Evolutionary conservation across 2,888 invertebrate genomes (phyloP).

Genomic region (Cryptocephalus moraei): DNA sequence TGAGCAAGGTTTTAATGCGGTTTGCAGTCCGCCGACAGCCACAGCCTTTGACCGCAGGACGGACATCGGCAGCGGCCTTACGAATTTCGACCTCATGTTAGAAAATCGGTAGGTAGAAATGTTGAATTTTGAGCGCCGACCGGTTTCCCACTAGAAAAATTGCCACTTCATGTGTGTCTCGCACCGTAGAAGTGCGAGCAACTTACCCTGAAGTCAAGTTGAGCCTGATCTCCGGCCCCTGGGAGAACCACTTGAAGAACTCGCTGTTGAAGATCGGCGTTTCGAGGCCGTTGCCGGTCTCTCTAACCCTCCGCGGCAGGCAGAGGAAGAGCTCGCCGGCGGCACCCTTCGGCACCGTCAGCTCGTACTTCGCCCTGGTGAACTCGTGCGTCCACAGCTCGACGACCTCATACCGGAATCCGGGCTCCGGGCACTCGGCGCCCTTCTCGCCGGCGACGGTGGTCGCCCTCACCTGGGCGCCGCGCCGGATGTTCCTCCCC

Average conservation of each 20-base stretch:
- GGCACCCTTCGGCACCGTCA: slow-evolving; percentile 26
- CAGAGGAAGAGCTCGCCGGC: slow-evolving; percentile 31
- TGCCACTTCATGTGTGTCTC: too few relatives aligned
- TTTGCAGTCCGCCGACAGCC: too few relatives aligned
- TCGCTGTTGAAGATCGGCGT: slow-evolving; percentile 30
- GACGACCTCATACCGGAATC: slow-evolving; percentile 24
- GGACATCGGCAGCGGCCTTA: too few relatives aligned
- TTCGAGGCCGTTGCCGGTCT: slow-evolving; percentile 38
- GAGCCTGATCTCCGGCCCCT: slow-evolving; percentile 40
- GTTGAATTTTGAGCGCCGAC: neutral
- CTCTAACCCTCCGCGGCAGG: slow-evolving; percentile 23
- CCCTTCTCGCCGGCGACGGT: slow-evolving; percentile 23
- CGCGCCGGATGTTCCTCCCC: slow-evolving; percentile 29
- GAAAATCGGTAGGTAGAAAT: too few relatives aligned
- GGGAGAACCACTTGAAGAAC: slow-evolving; percentile 41
- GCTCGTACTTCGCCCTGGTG: slow-evolving; percentile 23
- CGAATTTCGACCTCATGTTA: too few relatives aligned
- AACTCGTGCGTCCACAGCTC: slow-evolving; percentile 20
- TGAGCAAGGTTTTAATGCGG: too few relatives aligned
- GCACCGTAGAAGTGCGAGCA: too few relatives aligned
- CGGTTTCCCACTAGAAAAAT: too few relatives aligned
- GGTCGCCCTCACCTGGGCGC: slow-evolving; percentile 28
- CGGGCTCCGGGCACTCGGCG: slow-evolving; percentile 24
- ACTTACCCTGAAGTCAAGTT: slow-evolving; percentile 17
- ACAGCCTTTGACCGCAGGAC: too few relatives aligned